Evolutionary conservation across 2,888 invertebrate species (phyloP).

Genomic region (Cephus rjabovi): DNA sequence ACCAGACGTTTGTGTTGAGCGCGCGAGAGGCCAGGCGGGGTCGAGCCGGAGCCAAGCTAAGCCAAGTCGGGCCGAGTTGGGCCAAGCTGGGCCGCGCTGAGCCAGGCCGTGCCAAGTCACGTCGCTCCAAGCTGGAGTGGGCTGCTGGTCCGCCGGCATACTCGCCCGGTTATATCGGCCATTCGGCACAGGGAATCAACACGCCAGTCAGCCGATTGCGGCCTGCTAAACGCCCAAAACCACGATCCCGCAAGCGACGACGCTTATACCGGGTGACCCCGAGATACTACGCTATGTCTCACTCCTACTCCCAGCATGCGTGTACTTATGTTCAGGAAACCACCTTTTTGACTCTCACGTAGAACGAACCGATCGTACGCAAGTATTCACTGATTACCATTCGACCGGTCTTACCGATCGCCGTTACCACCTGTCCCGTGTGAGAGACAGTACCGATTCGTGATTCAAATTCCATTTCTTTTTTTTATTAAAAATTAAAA

Average conservation of each 20-base stretch:
- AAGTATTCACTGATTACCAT: constrained; percentile 32
- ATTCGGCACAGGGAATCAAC: constrained; percentile 47
- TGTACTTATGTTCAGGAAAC: not conserved
- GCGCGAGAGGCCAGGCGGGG: constrained; percentile 36
- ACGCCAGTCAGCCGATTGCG: constrained; percentile 57
- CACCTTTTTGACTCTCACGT: not conserved
- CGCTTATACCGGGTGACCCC: constrained; percentile 54
- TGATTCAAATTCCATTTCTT: not conserved
- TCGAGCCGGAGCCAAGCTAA: constrained; percentile 28
- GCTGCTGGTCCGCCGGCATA: constrained; percentile 25
- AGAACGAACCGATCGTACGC: constrained; percentile 32
- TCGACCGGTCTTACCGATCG: not conserved
- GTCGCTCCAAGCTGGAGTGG: constrained; percentile 21
- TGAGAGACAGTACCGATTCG: not conserved
- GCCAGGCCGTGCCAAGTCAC: constrained; percentile 26
- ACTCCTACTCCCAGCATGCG: not conserved
- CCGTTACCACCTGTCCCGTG: not conserved
- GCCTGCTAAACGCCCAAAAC: constrained; percentile 59
- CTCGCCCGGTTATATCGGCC: constrained; percentile 35
- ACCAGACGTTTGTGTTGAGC: constrained; percentile 49
- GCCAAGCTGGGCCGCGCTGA: constrained; percentile 7
- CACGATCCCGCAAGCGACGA: constrained; percentile 54
- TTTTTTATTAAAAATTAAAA: not conserved
- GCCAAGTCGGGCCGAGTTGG: not conserved
- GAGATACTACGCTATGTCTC: not conserved